Percentiles rank a stretch among this genome's conserved stretches.
Conservation (phyloP, 2,113 vertebrate species). For the Hydrochoerus hydrochaeris region DNA sequence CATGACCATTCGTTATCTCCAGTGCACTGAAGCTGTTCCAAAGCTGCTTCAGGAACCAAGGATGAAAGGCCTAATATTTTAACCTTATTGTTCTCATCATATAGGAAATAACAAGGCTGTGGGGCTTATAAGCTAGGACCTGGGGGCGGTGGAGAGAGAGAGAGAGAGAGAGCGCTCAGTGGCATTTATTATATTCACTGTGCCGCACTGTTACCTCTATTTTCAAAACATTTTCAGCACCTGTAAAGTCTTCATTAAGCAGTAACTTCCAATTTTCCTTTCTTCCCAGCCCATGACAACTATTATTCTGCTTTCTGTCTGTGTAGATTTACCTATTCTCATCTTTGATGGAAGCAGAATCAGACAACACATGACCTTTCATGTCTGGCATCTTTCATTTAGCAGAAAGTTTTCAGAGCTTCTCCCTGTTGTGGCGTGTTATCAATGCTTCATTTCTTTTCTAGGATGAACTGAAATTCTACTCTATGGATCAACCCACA, state of each 20-base stretch:
- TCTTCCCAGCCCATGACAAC: neutral
- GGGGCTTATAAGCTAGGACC: neutral
- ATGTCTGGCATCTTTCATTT: neutral
- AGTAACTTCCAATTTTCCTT: neutral
- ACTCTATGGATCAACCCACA: no score
- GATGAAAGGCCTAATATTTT: neutral
- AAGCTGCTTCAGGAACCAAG: neutral
- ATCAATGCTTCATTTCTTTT: neutral
- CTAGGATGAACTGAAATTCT: neutral
- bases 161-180: neutral
- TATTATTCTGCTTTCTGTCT: neutral
- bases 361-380: neutral
- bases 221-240: neutral
- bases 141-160: no score
- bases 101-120: neutral
- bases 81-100: neutral
- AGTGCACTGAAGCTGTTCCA: neutral
- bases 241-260: neutral
- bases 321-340: neutral
- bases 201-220: no score
- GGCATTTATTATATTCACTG: neutral
- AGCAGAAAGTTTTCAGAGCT: neutral
- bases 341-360: neutral
- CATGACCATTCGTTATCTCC: neutral
- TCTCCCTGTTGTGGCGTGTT: neutral